Base-by-base conservation (phyloP, 2,113 vertebrate species). In the Melanotaenia duboulayi region DNA sequence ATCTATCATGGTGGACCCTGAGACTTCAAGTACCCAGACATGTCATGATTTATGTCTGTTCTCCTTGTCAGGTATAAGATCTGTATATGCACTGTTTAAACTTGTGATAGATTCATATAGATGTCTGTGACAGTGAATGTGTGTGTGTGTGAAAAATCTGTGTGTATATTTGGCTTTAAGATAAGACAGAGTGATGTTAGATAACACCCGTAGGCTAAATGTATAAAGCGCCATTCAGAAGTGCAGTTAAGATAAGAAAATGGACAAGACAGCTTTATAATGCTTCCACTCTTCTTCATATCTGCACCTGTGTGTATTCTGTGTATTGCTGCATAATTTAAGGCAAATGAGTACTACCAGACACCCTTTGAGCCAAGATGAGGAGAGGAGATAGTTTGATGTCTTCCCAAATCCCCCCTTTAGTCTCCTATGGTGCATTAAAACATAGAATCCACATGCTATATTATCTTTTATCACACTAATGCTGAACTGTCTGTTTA, bases 261-360 rank as follows among this genome's bases (percentile, higher is more conserved):
- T 52, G 28, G 44, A 84, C 71, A 63, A 77, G 70, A 77, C 60
- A 54, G 74, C 82, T 86, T 82, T 71, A 81, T 81, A 74, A 76
- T 74, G 57, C 67, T 62, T 59, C 66, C 51, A 44, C 49, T 54
- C 63, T 23, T 64, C 66, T 71, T 80, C 39, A 64, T 32, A 71
- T 54, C 44, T 51, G 65, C 65, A 42, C 68, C 72, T 68, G 24
- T 39, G 54, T 65, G 62, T 64, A 59, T 73, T 86, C 77, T 68
- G 37, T 67, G 55, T 71, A 68, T 68, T 24, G 5, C 58, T 62
- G 78, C 42, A 49, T 78, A 80, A 66, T 81, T 74, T 60, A 65
- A 66, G 44, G 39, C 49, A 57, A 24, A 80, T 28, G 70, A 57
- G 65, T 17, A 65, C 44, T 69, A 58, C 63, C 70, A 60, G 56